These are phyloP conservation scores for Buteo buteo DNA, from an alignment of 2,113 vertebrate genomes.

Conservation along the genomic window DNA sequence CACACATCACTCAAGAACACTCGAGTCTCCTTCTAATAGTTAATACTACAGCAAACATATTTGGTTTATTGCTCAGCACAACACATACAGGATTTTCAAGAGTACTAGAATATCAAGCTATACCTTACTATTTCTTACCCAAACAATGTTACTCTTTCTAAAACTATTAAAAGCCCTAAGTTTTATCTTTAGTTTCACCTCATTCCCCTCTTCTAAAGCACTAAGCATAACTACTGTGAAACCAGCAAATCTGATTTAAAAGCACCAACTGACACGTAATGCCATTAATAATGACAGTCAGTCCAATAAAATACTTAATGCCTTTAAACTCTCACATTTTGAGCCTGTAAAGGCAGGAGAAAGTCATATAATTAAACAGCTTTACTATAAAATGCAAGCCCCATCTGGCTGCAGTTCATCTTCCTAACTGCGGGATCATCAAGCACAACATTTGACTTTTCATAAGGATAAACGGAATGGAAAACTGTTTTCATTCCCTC, in stretches of 20 bases:
- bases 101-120: background rate
- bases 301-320: background rate
- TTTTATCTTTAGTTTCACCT: background rate
- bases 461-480: background rate
- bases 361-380: background rate
- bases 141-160: background rate
- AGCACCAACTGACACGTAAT: background rate
- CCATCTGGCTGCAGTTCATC: background rate
- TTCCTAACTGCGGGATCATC: background rate
- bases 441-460: background rate
- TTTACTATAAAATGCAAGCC: background rate
- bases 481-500: background rate
- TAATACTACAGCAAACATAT: background rate
- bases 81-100: background rate
- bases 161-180: background rate
- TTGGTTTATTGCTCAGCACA: background rate
- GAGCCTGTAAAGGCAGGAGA: background rate
- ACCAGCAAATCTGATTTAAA: background rate
- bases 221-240: background rate
- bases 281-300: background rate
- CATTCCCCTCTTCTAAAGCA: background rate
- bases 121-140: background rate
- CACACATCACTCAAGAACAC: accelerated
- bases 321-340: background rate
- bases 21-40: background rate